A percentile compares a stretch with the other conserved stretches of the same genome.
Evolutionary conservation across 2,797 vertebrate species (phyloP).

Genomic region (Cirrhinus mrigala): DNA sequence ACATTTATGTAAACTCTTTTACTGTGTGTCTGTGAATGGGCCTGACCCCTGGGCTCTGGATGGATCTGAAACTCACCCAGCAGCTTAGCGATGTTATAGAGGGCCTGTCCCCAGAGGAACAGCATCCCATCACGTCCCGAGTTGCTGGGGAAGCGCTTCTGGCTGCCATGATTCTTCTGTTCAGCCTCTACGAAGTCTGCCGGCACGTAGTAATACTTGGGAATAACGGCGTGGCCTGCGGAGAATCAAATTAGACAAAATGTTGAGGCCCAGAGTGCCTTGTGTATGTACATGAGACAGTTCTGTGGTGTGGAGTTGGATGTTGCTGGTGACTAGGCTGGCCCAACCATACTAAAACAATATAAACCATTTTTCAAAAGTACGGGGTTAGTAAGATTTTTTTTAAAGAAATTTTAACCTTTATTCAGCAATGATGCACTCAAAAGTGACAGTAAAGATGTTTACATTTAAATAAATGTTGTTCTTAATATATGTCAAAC

Average conservation of each 20-base stretch:
- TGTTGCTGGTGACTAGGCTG: not conserved
- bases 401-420: too few relatives aligned
- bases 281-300: not conserved
- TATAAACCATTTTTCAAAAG: not conserved
- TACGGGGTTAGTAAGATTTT: not conserved
- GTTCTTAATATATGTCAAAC: not conserved
- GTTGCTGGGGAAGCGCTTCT: slow-evolving; percentile 95
- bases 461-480: not conserved
- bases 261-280: not conserved
- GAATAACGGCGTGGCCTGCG: slow-evolving; percentile 88
- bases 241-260: slow-evolving; percentile 35
- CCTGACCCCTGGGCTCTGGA: slow-evolving; percentile 26
- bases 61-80: slow-evolving; percentile 81
- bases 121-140: slow-evolving; percentile 89
- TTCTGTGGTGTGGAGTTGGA: not conserved
- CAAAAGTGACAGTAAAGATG: not conserved
- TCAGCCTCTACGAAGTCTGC: slow-evolving; percentile 94
- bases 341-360: not conserved
- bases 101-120: slow-evolving; percentile 94
- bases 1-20: slow-evolving; percentile 16
- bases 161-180: slow-evolving; percentile 90
- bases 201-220: slow-evolving; percentile 95
- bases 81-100: slow-evolving; percentile 92
- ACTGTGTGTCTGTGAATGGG: slow-evolving; percentile 8
- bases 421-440: not conserved